These are phyloP conservation scores for Toxotes jaculatrix DNA, from an alignment of 2,113 vertebrate species.

Conservation along the genomic window DNA sequence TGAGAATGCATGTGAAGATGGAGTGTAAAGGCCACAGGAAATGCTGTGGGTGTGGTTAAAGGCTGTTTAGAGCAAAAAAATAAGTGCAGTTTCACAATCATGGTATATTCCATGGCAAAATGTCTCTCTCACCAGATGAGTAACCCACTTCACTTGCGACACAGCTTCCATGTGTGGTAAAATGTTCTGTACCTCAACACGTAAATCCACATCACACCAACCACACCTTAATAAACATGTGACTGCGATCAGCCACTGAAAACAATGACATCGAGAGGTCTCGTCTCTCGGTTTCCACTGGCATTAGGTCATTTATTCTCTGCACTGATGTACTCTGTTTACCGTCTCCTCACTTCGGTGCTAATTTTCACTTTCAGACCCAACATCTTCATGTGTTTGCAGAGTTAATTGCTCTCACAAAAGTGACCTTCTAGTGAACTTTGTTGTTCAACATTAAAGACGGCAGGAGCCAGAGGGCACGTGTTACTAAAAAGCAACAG, in stretches of 20 bases:
- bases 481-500: constrained; percentile 3
- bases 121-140: not conserved
- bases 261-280: not conserved
- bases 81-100: not conserved
- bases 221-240: not conserved
- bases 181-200: not conserved
- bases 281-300: not conserved
- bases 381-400: constrained; percentile 41
- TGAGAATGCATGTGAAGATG: not conserved
- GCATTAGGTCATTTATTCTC: constrained; percentile 37
- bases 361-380: constrained; percentile 40
- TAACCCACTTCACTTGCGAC: not conserved
- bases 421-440: constrained; percentile 43
- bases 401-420: constrained; percentile 27
- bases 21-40: not conserved
- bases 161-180: not conserved
- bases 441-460: constrained; percentile 29
- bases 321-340: constrained; percentile 1
- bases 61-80: too few species aligned
- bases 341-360: constrained; percentile 41
- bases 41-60: not conserved
- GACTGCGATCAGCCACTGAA: not conserved
- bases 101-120: too few species aligned
- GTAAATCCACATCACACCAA: not conserved
- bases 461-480: not conserved